These are phyloP conservation scores for Aporophyla lueneburgensis DNA, from an alignment of 2,888 invertebrate genomes.

Conservation along the genomic window DNA sequence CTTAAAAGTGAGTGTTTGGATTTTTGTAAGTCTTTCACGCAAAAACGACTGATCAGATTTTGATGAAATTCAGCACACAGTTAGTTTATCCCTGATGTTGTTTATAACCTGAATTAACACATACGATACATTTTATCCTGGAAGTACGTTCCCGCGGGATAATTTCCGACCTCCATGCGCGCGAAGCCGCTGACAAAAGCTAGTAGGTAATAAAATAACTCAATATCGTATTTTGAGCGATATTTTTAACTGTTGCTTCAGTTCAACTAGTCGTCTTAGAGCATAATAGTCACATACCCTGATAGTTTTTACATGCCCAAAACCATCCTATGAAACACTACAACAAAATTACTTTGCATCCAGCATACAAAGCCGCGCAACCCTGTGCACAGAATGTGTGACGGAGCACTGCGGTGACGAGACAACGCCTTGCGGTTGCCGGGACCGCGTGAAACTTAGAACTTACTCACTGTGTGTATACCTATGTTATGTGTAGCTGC, in stretches of 20 bases:
- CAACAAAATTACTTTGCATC: neutral
- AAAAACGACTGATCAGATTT: too few relatives aligned
- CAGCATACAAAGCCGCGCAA: constrained; percentile 15
- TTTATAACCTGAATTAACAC: too few relatives aligned
- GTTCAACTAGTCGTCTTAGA: neutral
- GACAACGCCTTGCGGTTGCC: constrained; percentile 65
- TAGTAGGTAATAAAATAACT: too few relatives aligned
- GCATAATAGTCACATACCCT: neutral
- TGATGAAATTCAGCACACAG: too few relatives aligned
- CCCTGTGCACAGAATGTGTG: constrained; percentile 56
- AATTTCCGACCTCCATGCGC: too few relatives aligned
- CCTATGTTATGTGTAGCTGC: constrained; percentile 2
- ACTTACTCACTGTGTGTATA: constrained; percentile 57
- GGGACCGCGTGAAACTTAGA: constrained; percentile 62
- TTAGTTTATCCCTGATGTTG: too few relatives aligned
- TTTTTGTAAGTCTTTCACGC: too few relatives aligned
- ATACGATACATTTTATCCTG: too few relatives aligned
- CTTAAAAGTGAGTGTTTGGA: too few relatives aligned
- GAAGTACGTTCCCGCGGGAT: too few relatives aligned
- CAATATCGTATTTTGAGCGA: neutral
- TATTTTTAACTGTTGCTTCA: neutral
- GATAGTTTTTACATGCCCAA: neutral
- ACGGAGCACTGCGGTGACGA: constrained; percentile 62
- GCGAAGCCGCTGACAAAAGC: too few relatives aligned
- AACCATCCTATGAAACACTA: neutral